Evolutionary conservation across 2,888 invertebrate species (phyloP), one percentile per base, ranked within the genome.

Genomic region (Gisinianus flammeolus): DNA sequence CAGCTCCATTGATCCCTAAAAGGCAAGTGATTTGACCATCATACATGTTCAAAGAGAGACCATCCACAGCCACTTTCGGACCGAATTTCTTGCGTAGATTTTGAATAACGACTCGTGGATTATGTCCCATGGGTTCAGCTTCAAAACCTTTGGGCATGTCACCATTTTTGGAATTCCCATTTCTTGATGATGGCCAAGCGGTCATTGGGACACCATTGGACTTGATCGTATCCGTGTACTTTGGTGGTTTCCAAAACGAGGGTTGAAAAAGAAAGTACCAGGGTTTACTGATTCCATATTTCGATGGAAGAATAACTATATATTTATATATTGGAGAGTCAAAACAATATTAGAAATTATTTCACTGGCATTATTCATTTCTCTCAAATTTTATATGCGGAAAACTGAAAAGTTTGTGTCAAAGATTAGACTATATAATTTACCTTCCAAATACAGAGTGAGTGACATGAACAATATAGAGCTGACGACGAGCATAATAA

Each of bases 1-100:
- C 94, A 4, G 94, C 94, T 10, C 95, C 95, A 86, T 95, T 95
- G 86, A 94, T 94, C 0, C 97, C 97, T 24, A 96, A 88, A 24
- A 96, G 88, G 0, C 93, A 93, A 0, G 95, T 95, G 62, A 96
- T 95, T 87, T 95, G 93, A 0, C 93, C 93, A 85, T 92, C 90
- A 85, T 92, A 93, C 85, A 96, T 92, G 81, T 93, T 91, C 86
- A 97, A 87, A 10, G 90, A 90, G 30, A 95, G 88, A 80, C 92
- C 89, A 84, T 91, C 89, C 0, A 96, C 91, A n/a, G 93, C 95
- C 3, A 87, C 85, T 71, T 83, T 81, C 84, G 86, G 88, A 84
- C 82, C 81, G 66, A 82, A 85, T 30, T 70, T 68, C 80, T 87
- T 87, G 12, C 80, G 79, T 54, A 87, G 79, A 67, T 85, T 80